phyloP scores from a whole-genome alignment of 2,113 vertebrate species.

The Oenanthe melanoleuca region DNA sequence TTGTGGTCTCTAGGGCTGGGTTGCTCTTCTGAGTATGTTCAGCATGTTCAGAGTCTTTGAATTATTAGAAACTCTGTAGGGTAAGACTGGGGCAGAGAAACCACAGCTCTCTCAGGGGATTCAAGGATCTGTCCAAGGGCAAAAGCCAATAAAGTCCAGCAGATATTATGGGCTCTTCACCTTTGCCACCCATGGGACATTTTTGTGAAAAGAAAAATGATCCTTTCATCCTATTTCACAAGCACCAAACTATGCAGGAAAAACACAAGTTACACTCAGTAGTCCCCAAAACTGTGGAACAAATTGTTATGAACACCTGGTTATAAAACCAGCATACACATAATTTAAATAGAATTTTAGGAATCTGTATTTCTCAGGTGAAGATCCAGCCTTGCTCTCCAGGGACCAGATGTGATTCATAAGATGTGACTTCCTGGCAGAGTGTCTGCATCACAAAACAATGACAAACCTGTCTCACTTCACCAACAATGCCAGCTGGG shows the following conservation, averaged over 20 bases:
- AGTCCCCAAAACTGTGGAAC: neutral
- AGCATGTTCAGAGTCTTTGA: neutral
- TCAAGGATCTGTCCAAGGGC: neutral
- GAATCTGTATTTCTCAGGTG: neutral
- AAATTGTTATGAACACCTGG: neutral
- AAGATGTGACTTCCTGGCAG: neutral
- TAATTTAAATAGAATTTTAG: neutral
- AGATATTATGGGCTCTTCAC: neutral
- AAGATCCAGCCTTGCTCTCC: neutral
- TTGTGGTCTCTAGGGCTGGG: neutral
- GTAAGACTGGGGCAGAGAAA: neutral
- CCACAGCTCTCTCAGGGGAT: neutral
- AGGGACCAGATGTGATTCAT: neutral
- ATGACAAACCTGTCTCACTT: neutral
- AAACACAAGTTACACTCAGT: neutral
- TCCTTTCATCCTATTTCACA: neutral
- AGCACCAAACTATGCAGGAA: neutral
- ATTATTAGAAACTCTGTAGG: neutral
- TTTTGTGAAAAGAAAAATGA: neutral
- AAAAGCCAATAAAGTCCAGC: neutral
- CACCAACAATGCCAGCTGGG: neutral
- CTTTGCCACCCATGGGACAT: neutral
- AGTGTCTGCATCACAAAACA: neutral
- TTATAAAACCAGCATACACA: neutral
- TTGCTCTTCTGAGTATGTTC: neutral